phyloP scores from a whole-genome alignment of 2,797 vertebrate species.

The Ibycter americanus region DNA sequence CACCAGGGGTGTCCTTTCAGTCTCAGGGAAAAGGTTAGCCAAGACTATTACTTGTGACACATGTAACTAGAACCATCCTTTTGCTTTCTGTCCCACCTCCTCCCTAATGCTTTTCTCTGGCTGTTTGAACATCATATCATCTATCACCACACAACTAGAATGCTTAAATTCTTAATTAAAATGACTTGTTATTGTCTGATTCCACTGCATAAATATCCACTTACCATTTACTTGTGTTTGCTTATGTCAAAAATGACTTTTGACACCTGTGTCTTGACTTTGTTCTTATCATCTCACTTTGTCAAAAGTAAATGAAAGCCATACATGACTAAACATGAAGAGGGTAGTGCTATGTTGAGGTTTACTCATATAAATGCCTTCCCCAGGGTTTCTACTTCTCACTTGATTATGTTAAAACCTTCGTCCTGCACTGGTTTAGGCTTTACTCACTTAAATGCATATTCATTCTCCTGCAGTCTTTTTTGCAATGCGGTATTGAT shows the following conservation, averaged over 20 bases:
- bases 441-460: not conserved
- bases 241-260: not conserved
- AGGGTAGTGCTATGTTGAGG: not conserved
- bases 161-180: not conserved
- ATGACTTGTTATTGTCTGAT: not conserved
- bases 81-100: not conserved
- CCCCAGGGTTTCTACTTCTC: not conserved
- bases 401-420: not conserved
- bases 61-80: not conserved
- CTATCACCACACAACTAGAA: not conserved
- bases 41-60: not conserved
- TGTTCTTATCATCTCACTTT: not conserved
- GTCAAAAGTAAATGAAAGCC: not conserved
- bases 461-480: not conserved
- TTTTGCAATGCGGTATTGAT: not conserved
- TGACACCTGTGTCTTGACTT: not conserved
- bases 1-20: not conserved
- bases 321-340: not conserved
- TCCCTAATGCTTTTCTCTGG: not conserved
- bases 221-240: not conserved
- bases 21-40: not conserved
- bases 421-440: not conserved
- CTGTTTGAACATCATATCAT: not conserved
- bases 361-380: not conserved
- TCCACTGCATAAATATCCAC: not conserved